Evolutionary conservation across 2,797 vertebrate genomes (phyloP), one percentile per base, ranked within the genome.

Genomic region (Acrossocheilus fasciatus): DNA sequence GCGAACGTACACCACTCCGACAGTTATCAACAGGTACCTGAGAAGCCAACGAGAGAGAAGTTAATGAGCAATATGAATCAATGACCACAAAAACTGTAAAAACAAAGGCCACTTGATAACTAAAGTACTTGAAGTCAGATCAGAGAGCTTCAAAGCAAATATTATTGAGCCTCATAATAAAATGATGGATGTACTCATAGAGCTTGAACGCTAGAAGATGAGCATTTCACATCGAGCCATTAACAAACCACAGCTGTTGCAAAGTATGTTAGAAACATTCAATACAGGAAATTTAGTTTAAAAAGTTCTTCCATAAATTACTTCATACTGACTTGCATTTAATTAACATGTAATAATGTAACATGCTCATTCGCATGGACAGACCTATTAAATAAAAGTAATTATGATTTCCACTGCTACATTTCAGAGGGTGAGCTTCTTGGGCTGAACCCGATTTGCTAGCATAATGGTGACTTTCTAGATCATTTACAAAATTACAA

Each of bases 21-120:
- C 98, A 7, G 98, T 99, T 92, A 99, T 99, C 66, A 99, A 94
- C 87, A 99, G 95, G 87, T 99, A 99, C 86, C 98, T 99, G 92
- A 7, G 43, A 73, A 36, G 59, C 20, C 43, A 66, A 18, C 36
- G 17, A 36, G 23, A 20, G 39, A 57, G 20, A 66, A 20, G 34
- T 76, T 18, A 68, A 87, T 75, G 2, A 30, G 23, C 20, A 54
- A 52, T 20, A 52, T 11, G 20, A 81, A 15, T 47, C n/a, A 4
- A 9, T 12, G 7, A 64, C 17, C 5, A 14, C 5, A 81, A 47
- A 36, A 20, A 36, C 41, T 8, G 11, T 2, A 26, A 18, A 18
- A 26, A 79, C n/a, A 34, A 75, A 75, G 7, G 18, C n/a, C 34
- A 26, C 15, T 23, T 11, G n/a, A 34, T 50, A 73, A 81, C 68